phyloP scores from a whole-genome alignment of 1,140 invertebrate species.

The Philotrypesis tridentata region DNA sequence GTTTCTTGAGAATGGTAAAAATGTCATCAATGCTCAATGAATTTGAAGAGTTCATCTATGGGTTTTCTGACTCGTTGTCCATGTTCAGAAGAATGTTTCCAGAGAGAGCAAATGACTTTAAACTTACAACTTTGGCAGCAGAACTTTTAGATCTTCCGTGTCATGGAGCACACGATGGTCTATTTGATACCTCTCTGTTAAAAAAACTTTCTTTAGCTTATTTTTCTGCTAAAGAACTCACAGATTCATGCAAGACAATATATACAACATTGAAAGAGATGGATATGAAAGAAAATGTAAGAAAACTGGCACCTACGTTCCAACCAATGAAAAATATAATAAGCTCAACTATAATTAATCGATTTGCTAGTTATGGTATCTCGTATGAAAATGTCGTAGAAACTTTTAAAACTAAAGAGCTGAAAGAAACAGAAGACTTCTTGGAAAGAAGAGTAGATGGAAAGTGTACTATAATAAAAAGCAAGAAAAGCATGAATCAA shows the following conservation, averaged over 20 bases:
- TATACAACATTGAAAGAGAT: not conserved
- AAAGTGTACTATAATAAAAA: not conserved
- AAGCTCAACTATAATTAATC: not conserved
- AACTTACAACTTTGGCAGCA: not conserved
- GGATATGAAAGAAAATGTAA: not conserved
- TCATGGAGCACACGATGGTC: constrained; percentile 15
- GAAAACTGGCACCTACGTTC: not conserved
- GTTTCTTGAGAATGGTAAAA: no score
- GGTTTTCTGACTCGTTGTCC: not conserved
- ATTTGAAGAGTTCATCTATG: no score
- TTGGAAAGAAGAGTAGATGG: no score
- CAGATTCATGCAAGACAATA: not conserved
- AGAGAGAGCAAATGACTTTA: not conserved
- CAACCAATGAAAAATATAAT: not conserved
- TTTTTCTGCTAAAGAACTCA: not conserved
- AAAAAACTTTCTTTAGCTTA: constrained; percentile 4
- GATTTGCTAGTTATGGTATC: no score
- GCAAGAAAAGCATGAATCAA: not conserved
- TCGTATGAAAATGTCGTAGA: not conserved
- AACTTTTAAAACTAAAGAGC: not conserved
- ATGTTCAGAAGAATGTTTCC: constrained; percentile 18
- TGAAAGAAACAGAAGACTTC: not conserved
- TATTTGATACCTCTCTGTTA: constrained; percentile 3
- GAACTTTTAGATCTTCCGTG: not conserved
- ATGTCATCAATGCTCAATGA: no score